Conservation (phyloP, 2,113 vertebrate genomes). For the Hydrolagus affinis region DNA sequence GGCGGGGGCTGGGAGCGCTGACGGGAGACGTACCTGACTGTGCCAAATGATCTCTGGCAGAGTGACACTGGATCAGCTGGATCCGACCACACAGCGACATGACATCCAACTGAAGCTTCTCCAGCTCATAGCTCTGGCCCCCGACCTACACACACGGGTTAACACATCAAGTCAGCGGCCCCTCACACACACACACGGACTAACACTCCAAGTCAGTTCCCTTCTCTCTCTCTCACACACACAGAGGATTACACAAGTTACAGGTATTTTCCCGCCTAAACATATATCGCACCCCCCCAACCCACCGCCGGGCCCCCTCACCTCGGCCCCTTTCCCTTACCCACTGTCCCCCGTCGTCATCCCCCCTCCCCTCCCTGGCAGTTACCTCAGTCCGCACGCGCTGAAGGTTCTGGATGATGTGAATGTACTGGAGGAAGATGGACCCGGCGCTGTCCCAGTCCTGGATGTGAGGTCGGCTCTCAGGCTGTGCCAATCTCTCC, state of each 20-base stretch:
- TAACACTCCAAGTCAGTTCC: neutral
- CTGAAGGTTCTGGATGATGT: slow-evolving; percentile 70
- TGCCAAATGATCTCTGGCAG: slow-evolving; percentile 76
- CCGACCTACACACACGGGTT: slow-evolving; percentile 58
- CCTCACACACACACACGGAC: neutral
- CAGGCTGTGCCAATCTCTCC: slow-evolving; percentile 70
- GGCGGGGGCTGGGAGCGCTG: neutral
- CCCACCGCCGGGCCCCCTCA: neutral
- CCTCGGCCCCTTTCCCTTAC: neutral
- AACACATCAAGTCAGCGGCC: neutral
- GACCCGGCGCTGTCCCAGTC: slow-evolving; percentile 83
- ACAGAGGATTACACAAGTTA: neutral
- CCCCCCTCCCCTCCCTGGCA: too few species aligned
- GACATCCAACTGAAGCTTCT: slow-evolving; percentile 72
- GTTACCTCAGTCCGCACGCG: slow-evolving; percentile 67
- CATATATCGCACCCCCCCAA: too few species aligned
- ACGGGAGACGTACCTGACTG: slow-evolving; percentile 70
- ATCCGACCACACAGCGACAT: slow-evolving; percentile 80
- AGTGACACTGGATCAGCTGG: slow-evolving; percentile 73
- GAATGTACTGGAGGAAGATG: slow-evolving; percentile 89
- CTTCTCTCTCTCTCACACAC: neutral
- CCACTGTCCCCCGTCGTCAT: too few species aligned
- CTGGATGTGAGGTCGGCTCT: slow-evolving; percentile 74
- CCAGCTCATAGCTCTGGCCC: slow-evolving; percentile 69
- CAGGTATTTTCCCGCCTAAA: neutral